These are phyloP conservation scores for Gila orcuttii DNA, from an alignment of 2,113 vertebrate genomes.

Conservation along the genomic window DNA sequence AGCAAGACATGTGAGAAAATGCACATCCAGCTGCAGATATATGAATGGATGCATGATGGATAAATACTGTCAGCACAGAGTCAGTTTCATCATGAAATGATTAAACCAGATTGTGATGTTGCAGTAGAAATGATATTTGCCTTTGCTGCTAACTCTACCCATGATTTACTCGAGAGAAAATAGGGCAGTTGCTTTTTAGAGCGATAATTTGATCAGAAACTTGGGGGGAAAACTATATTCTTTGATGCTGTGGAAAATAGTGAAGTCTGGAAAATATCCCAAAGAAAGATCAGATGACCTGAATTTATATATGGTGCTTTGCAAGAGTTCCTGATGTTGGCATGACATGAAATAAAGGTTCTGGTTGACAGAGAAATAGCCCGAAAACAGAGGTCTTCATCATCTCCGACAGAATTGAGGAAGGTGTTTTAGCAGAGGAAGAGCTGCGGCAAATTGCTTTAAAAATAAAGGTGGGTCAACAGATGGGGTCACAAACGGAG, in stretches of 20 bases:
- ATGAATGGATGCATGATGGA: background rate
- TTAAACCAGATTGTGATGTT: background rate
- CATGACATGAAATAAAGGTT: constrained; percentile 19
- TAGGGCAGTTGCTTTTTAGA: constrained; percentile 27
- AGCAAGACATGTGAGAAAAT: constrained; percentile 17
- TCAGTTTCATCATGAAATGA: constrained; percentile 30
- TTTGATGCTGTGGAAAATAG: constrained; percentile 30
- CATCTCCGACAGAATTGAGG: constrained; percentile 23
- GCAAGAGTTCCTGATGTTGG: background rate
- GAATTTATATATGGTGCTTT: background rate
- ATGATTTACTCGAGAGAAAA: constrained; percentile 33
- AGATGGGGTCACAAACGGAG: constrained; percentile 50
- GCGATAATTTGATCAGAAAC: constrained; percentile 45
- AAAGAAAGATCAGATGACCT: constrained; percentile 15
- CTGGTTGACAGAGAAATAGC: constrained; percentile 48
- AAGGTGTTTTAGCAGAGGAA: constrained; percentile 4
- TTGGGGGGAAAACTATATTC: background rate
- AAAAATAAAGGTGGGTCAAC: constrained; percentile 43
- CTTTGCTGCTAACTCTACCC: background rate
- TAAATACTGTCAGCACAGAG: background rate
- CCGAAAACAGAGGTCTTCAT: constrained; percentile 19
- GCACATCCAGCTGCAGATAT: background rate
- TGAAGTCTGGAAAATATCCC: constrained; percentile 18
- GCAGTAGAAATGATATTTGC: constrained; percentile 18
- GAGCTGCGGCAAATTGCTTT: constrained; percentile 49